Conservation (phyloP, 2,797 vertebrate genomes). For the Chrysolophus pictus region DNA sequence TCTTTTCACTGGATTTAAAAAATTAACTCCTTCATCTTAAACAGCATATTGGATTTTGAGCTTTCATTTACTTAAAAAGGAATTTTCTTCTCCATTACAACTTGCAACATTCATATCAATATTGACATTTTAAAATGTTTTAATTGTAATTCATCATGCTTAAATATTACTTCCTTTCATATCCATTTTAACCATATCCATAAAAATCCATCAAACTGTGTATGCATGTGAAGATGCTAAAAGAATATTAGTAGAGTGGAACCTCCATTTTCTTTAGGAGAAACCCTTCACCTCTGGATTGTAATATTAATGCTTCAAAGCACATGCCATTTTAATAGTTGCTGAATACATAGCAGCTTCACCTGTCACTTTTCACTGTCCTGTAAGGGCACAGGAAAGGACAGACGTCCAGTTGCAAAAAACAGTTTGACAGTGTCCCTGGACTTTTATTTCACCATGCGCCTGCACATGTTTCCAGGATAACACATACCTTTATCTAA, state of each 20-base stretch:
- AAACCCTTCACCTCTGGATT: not conserved
- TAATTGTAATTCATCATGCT: conserved; percentile 6
- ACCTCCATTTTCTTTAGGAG: not conserved
- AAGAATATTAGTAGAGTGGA: not conserved
- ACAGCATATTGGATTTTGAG: not conserved
- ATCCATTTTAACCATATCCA: not conserved
- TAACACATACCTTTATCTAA: not conserved
- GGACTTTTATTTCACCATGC: not conserved
- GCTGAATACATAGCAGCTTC: not conserved
- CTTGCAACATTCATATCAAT: not conserved
- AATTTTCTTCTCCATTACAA: not conserved
- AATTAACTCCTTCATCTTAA: not conserved
- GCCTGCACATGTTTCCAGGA: not conserved
- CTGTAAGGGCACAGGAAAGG: not conserved
- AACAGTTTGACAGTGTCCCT: not conserved
- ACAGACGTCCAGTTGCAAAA: not conserved
- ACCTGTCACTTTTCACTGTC: not conserved
- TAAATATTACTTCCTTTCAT: not conserved
- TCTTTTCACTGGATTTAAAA: conserved; percentile 29
- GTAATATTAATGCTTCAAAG: not conserved
- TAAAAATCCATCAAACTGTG: not conserved
- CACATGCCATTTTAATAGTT: not conserved
- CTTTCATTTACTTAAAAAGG: not conserved
- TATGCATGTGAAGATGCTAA: not conserved
- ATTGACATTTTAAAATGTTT: not conserved